Evolutionary conservation across 1,140 invertebrate species (phyloP).

Genomic region (Solenopsis invicta): DNA sequence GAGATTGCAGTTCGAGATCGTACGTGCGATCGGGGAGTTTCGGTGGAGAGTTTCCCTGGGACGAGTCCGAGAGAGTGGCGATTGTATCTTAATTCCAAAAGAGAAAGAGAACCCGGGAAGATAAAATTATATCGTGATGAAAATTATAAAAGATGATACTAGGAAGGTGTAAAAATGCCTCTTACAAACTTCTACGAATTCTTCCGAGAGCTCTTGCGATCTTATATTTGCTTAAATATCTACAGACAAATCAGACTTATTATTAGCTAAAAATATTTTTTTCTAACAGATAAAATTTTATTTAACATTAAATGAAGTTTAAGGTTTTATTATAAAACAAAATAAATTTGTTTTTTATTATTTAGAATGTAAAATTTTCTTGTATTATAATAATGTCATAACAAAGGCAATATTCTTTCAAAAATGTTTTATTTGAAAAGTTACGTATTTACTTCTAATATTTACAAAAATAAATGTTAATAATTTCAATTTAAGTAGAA

Average conservation of each 20-base stretch:
- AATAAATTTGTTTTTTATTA: neutral
- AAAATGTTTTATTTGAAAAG: neutral
- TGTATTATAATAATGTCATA: neutral
- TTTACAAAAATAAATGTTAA: neutral
- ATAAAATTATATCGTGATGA: conserved; percentile 14
- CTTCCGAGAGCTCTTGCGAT: neutral
- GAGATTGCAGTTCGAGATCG: conserved; percentile 60
- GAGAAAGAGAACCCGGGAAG: neutral
- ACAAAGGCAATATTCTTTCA: neutral
- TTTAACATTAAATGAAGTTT: neutral
- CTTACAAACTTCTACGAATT: neutral
- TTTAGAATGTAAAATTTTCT: neutral
- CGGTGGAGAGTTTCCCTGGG: conserved; percentile 12
- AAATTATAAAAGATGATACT: neutral
- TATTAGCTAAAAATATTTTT: neutral
- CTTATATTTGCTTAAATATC: neutral
- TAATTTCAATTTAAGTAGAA: neutral
- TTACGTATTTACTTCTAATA: neutral
- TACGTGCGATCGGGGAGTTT: conserved; percentile 47
- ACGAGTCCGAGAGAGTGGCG: conserved; percentile 17
- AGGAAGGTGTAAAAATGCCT: neutral
- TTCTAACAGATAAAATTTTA: neutral
- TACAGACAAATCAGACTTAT: neutral
- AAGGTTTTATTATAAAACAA: neutral
- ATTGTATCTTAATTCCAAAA: conserved; percentile 29